A percentile compares a stretch with the other conserved stretches of the same genome.
Evolutionary conservation across 2,888 invertebrate genomes (phyloP).

Genomic region (Fissipunctia ypsillon): DNA sequence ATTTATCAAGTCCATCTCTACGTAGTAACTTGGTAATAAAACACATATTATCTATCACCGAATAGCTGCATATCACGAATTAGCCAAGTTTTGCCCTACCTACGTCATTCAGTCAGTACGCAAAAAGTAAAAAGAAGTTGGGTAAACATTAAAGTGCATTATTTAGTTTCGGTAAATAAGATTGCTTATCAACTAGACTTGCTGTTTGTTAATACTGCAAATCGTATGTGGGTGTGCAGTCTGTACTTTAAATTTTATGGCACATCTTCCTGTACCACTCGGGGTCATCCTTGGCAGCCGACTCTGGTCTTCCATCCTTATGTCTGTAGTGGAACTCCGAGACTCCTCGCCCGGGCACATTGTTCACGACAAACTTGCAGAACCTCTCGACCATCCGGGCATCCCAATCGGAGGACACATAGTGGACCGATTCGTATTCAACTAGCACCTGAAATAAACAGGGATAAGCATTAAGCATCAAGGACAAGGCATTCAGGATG

Average conservation of each 20-base stretch:
- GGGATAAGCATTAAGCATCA: too few species aligned
- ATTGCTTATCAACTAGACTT: background rate
- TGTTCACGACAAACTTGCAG: constrained; percentile 90
- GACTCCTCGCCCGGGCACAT: constrained; percentile 92
- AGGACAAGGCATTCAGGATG: too few species aligned
- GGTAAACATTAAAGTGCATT: background rate
- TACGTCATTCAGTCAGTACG: constrained; percentile 22
- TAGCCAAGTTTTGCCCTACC: too few species aligned
- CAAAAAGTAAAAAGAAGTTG: background rate
- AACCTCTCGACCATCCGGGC: constrained; percentile 92
- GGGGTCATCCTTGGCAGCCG: constrained; percentile 85
- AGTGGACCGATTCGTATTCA: constrained; percentile 91
- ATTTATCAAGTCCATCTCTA: too few species aligned
- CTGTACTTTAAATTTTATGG: constrained; percentile 75
- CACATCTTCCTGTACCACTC: constrained; percentile 90
- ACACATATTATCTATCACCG: too few species aligned
- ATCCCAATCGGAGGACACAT: constrained; percentile 92
- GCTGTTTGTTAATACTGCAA: background rate
- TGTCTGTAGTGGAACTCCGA: constrained; percentile 94
- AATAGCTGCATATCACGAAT: too few species aligned
- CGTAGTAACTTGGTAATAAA: too few species aligned
- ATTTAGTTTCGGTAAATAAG: background rate
- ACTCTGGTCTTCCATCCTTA: constrained; percentile 89
- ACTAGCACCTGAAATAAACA: constrained; percentile 88
- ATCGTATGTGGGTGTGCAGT: background rate